phyloP scores from a whole-genome alignment of 1,140 invertebrate genomes.

The Mercenaria mercenaria region DNA sequence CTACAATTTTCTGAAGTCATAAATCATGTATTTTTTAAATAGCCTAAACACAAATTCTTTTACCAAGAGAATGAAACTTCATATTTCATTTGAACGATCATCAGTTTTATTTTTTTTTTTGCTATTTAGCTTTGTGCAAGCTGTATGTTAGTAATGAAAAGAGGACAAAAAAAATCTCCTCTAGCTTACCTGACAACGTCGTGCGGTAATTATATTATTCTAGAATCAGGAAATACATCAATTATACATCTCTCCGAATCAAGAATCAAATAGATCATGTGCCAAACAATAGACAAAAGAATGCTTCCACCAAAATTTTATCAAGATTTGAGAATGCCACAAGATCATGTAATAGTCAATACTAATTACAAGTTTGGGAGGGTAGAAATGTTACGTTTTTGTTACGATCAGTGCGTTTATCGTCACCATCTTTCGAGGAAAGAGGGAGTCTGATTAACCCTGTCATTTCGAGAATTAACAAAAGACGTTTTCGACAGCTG shows the following conservation, averaged over 20 bases:
- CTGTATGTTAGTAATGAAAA: too few relatives aligned
- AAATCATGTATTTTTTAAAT: too few relatives aligned
- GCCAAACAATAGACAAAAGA: conserved; percentile 40
- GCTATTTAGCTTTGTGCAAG: too few relatives aligned
- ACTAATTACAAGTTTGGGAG: conserved; percentile 6
- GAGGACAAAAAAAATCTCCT: not conserved
- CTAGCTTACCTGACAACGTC: not conserved
- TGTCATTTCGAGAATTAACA: conserved; percentile 35
- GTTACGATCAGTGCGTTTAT: conserved; percentile 37
- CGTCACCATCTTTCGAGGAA: not conserved
- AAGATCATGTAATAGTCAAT: conserved; percentile 60
- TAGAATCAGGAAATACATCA: conserved; percentile 3
- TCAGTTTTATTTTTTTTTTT: too few relatives aligned
- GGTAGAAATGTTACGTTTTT: conserved; percentile 35
- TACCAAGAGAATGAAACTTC: too few relatives aligned
- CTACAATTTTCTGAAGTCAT: too few relatives aligned
- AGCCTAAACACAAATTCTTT: too few relatives aligned
- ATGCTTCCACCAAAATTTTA: conserved; percentile 8
- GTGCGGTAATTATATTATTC: not conserved
- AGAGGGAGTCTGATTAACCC: conserved; percentile 31
- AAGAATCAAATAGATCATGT: conserved; percentile 19
- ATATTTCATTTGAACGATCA: too few relatives aligned
- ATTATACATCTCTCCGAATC: not conserved
- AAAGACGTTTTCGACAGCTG: conserved; percentile 35
- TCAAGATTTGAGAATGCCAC: conserved; percentile 27